These are phyloP conservation scores for Parasteatoda lunata DNA, from an alignment of 2,888 invertebrate genomes.

Conservation along the genomic window DNA sequence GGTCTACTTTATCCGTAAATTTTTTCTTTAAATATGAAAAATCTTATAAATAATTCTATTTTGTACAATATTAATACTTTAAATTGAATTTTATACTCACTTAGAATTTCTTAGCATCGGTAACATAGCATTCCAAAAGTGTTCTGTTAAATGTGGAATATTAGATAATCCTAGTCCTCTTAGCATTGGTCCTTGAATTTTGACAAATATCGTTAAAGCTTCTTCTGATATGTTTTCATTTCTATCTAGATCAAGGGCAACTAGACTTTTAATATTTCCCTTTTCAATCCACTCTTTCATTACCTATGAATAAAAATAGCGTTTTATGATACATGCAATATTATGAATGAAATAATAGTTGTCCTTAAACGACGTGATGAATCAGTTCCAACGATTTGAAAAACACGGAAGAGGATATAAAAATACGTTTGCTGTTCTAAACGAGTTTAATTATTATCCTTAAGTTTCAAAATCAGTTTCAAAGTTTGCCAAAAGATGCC, in stretches of 20 bases:
- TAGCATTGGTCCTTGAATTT: slow-evolving; percentile 90
- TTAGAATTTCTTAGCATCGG: slow-evolving; percentile 92
- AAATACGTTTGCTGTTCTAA: no score
- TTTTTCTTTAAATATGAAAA: no score
- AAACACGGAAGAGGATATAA: no score
- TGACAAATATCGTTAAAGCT: slow-evolving; percentile 91
- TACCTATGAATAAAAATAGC: slow-evolving; percentile 76
- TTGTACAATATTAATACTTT: no score
- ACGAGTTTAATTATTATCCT: no score
- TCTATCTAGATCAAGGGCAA: slow-evolving; percentile 93
- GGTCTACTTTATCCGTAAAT: no score
- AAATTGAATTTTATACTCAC: slow-evolving; percentile 77
- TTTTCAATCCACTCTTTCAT: slow-evolving; percentile 92
- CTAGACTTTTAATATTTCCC: slow-evolving; percentile 83
- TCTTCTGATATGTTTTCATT: slow-evolving; percentile 97
- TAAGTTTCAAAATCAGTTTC: no score
- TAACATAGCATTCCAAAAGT: slow-evolving; percentile 96
- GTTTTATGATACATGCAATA: not conserved
- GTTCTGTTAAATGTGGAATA: slow-evolving; percentile 98
- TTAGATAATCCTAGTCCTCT: slow-evolving; percentile 92
- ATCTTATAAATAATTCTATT: no score
- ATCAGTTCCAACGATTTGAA: no score
- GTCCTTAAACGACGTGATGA: not conserved
- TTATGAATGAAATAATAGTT: not conserved
- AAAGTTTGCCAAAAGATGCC: no score